Evolutionary conservation across 2,888 invertebrate genomes (phyloP).

Genomic region (Atethmia centrago): DNA sequence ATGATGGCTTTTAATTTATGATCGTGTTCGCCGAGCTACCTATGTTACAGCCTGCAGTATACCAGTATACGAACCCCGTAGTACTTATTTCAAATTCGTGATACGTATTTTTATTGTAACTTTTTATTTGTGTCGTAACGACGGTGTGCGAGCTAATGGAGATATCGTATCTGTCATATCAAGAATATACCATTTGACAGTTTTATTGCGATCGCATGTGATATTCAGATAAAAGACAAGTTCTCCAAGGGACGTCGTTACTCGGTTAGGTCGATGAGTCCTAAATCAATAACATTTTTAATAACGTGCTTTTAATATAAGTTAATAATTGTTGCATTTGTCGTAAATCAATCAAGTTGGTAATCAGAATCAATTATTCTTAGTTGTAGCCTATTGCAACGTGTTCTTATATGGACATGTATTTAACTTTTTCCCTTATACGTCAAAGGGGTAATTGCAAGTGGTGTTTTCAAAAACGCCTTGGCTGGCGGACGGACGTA

Average conservation of each 20-base stretch:
- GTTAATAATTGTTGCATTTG: slow-evolving; percentile 21
- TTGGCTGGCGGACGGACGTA: slow-evolving; percentile 69
- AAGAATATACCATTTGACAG: slow-evolving; percentile 85
- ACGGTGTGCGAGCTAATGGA: slow-evolving; percentile 84
- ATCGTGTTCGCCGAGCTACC: slow-evolving; percentile 76
- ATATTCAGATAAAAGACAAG: slow-evolving; percentile 80
- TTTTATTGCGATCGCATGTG: slow-evolving; percentile 85
- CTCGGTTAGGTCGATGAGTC: slow-evolving; percentile 57
- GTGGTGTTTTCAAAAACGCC: slow-evolving; percentile 74
- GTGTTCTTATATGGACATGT: slow-evolving; percentile 69
- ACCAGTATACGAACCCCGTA: slow-evolving; percentile 59
- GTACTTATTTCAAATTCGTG: slow-evolving; percentile 76
- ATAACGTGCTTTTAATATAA: slow-evolving; percentile 47
- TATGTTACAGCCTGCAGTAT: slow-evolving; percentile 74
- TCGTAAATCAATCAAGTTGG: slow-evolving; percentile 45
- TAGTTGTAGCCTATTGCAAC: slow-evolving; percentile 47
- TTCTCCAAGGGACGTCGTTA: slow-evolving; percentile 72
- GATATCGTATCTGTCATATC: slow-evolving; percentile 88
- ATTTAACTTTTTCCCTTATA: slow-evolving; percentile 72
- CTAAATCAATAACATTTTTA: slow-evolving; percentile 59
- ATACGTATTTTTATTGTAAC: slow-evolving; percentile 74
- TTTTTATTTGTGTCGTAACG: slow-evolving; percentile 83
- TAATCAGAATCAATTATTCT: slow-evolving; percentile 39
- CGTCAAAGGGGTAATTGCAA: slow-evolving; percentile 69
- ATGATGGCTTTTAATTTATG: slow-evolving; percentile 89